Conservation (phyloP, 2,888 invertebrate genomes). For the Rotaria magnacalcarata region DNA sequence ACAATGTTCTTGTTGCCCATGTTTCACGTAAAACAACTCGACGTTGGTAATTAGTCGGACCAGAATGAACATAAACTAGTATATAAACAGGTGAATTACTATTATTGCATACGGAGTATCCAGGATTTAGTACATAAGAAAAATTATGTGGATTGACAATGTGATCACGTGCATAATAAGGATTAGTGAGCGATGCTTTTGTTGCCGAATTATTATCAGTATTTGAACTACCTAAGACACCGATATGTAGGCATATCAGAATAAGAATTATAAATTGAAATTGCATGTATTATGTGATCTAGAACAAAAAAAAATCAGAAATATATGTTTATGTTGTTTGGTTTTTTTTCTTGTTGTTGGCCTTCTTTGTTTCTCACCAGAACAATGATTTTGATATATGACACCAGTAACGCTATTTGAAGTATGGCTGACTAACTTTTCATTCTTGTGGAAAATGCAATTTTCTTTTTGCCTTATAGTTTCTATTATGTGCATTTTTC, state of each 20-base stretch:
- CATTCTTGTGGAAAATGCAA: not conserved
- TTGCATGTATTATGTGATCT: constrained; percentile 3
- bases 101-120: constrained; percentile 13
- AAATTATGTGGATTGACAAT: constrained; percentile 37
- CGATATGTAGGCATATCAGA: not conserved
- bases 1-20: constrained; percentile 51
- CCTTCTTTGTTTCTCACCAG: not conserved
- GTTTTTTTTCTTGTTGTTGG: not conserved
- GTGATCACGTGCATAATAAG: constrained; percentile 3
- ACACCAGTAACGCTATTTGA: not conserved
- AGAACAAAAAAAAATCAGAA: not conserved
- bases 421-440: not conserved
- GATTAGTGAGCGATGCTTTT: not conserved
- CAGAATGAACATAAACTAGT: constrained; percentile 43
- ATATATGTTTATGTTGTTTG: not conserved
- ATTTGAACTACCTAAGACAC: not conserved
- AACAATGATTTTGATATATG: not conserved
- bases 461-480: not conserved
- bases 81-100: constrained; percentile 36
- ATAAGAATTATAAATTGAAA: not conserved
- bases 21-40: constrained; percentile 55
- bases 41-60: constrained; percentile 51
- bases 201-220: not conserved
- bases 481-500: not conserved
- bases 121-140: constrained; percentile 34